Evolutionary conservation across 2,113 vertebrate genomes (phyloP).

Genomic region (Amazona vittata): DNA sequence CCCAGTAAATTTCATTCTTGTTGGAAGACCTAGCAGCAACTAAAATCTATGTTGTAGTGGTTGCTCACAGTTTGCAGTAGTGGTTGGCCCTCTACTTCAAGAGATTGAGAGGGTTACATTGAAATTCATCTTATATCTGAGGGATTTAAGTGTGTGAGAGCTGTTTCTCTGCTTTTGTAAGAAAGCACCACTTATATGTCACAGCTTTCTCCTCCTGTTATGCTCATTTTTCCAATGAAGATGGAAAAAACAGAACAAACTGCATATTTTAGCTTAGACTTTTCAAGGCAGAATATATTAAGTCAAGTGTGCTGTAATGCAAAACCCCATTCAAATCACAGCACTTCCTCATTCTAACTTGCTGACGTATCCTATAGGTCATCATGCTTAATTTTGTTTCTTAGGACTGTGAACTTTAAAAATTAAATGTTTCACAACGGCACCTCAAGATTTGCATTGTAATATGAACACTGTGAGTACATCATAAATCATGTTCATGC

Average conservation of each 20-base stretch:
- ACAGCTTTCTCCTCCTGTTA: not conserved
- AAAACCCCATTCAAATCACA: not conserved
- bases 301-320: not conserved
- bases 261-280: not conserved
- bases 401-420: not conserved
- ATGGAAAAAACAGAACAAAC: fast-evolving
- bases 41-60: not conserved
- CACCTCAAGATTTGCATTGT: not conserved
- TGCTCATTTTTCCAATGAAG: not conserved
- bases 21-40: not conserved
- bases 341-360: not conserved
- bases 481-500: not conserved
- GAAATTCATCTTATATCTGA: not conserved
- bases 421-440: not conserved
- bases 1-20: fast-evolving
- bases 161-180: not conserved
- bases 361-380: not conserved
- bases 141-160: not conserved
- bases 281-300: not conserved
- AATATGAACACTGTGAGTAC: not conserved
- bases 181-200: not conserved
- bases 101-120: not conserved
- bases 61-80: not conserved
- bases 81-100: not conserved
- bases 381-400: not conserved